Percentiles rank a stretch among this genome's conserved stretches.
phyloP scores from a whole-genome alignment of 2,888 invertebrate species.

The Idaea aversata region DNA sequence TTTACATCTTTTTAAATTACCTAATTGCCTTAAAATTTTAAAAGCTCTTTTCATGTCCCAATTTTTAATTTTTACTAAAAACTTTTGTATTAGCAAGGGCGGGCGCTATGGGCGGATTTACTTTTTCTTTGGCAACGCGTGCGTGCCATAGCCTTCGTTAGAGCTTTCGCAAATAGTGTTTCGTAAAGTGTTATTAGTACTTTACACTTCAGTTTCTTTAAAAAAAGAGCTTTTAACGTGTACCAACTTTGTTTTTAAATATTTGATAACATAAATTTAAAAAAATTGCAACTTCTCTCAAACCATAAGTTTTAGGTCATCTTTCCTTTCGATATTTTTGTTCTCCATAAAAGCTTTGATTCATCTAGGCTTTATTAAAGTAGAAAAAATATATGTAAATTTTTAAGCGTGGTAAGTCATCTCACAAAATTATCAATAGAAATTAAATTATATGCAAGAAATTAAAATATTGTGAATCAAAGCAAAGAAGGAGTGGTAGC shows the following conservation, averaged over 20 bases:
- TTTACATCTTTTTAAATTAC: neutral
- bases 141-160: constrained; percentile 50
- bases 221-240: neutral
- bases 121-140: constrained; percentile 39
- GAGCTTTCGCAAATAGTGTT: constrained; percentile 36
- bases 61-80: constrained; percentile 24
- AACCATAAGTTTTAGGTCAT: too few relatives aligned
- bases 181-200: neutral
- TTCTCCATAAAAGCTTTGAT: too few relatives aligned
- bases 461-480: neutral
- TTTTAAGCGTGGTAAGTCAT: too few relatives aligned
- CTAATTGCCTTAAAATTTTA: neutral
- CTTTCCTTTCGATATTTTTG: too few relatives aligned
- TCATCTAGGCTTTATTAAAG: too few relatives aligned
- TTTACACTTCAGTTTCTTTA: neutral
- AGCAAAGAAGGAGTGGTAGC: neutral
- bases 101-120: constrained; percentile 34
- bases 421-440: too few relatives aligned
- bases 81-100: constrained; percentile 31
- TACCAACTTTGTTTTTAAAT: too few relatives aligned
- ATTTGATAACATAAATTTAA: too few relatives aligned
- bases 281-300: too few relatives aligned
- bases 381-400: too few relatives aligned
- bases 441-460: neutral
- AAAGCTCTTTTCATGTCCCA: neutral